phyloP scores from a whole-genome alignment of 1,140 invertebrate genomes.

The Drosophila dunni region DNA sequence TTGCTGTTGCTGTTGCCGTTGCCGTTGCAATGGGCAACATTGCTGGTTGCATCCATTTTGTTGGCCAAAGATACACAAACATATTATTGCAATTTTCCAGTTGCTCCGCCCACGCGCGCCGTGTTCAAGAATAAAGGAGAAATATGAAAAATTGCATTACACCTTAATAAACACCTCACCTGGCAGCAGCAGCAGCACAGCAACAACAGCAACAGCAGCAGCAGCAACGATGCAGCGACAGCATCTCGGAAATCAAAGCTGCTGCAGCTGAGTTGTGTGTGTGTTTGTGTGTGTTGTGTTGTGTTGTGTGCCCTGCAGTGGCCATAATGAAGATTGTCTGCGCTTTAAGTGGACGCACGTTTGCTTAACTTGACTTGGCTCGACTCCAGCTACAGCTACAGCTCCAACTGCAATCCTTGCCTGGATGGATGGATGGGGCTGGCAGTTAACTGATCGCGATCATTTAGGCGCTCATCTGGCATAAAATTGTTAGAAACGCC shows the following conservation, averaged over 20 bases:
- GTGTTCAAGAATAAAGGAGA: slow-evolving; percentile 51
- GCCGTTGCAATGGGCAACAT: slow-evolving; percentile 5
- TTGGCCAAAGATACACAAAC: slow-evolving; percentile 71
- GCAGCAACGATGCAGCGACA: slow-evolving; percentile 25
- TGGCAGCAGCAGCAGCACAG: slow-evolving; percentile 42
- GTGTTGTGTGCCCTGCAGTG: slow-evolving; percentile 61
- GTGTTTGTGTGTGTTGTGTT: slow-evolving; percentile 26
- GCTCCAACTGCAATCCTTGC: slow-evolving; percentile 15
- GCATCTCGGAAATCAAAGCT: slow-evolving; percentile 50
- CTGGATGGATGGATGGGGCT: slow-evolving; percentile 41
- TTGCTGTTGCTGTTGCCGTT: slow-evolving; percentile 15
- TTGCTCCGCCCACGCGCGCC: slow-evolving; percentile 77
- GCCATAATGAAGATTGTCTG: slow-evolving; percentile 83
- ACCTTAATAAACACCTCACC: slow-evolving; percentile 83
- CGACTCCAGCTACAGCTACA: neutral
- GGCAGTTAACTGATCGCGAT: slow-evolving; percentile 73
- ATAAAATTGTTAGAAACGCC: slow-evolving; percentile 84
- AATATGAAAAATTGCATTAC: slow-evolving; percentile 83
- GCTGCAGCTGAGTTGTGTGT: slow-evolving; percentile 55
- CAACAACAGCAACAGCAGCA: slow-evolving; percentile 10
- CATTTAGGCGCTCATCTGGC: slow-evolving; percentile 83
- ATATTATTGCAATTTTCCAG: slow-evolving; percentile 83
- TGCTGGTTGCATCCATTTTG: slow-evolving; percentile 74
- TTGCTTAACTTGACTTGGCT: slow-evolving; percentile 36
- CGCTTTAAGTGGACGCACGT: slow-evolving; percentile 79